Percentiles rank a stretch among this genome's conserved stretches.
phyloP scores from a whole-genome alignment of 2,113 vertebrate species.

The Rhadina sibilatrix region DNA sequence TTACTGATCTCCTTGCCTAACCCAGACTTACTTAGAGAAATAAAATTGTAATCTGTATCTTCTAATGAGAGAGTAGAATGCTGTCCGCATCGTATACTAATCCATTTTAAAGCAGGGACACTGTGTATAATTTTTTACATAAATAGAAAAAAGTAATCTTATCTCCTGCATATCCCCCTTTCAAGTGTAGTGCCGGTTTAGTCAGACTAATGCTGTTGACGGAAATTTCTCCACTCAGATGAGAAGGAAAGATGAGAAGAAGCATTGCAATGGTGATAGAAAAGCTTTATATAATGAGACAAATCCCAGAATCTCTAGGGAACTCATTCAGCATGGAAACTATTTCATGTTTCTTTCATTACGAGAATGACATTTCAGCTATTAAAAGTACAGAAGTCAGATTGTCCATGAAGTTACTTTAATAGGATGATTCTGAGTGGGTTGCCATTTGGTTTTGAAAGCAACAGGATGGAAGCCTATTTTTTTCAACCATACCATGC shows the following conservation, averaged over 20 bases:
- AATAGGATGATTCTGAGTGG: conserved; percentile 46
- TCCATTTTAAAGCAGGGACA: conserved; percentile 63
- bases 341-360: conserved; percentile 73
- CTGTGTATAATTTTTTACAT: conserved; percentile 66
- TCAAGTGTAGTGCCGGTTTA: conserved; percentile 51
- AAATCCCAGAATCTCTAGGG: conserved; percentile 70
- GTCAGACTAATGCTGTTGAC: conserved; percentile 66
- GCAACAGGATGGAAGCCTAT: conserved; percentile 7
- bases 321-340: conserved; percentile 66
- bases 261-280: conserved; percentile 47
- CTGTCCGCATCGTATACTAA: conserved; percentile 48
- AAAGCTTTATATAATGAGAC: conserved; percentile 75
- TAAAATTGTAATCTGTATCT: conserved; percentile 59
- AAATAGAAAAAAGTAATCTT: conserved; percentile 71
- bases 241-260: conserved; percentile 73
- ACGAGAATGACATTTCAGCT: conserved; percentile 54
- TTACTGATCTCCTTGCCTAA: conserved; percentile 57
- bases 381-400: conserved; percentile 65
- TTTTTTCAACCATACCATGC: conserved; percentile 17
- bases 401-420: conserved; percentile 62
- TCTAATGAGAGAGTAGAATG: conserved; percentile 68
- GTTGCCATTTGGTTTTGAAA: conserved; percentile 42
- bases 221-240: conserved; percentile 68
- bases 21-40: conserved; percentile 62
- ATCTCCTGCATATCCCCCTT: conserved; percentile 46